phyloP scores from a whole-genome alignment of 2,888 invertebrate genomes.

The Stenchaetothrips biformis region DNA sequence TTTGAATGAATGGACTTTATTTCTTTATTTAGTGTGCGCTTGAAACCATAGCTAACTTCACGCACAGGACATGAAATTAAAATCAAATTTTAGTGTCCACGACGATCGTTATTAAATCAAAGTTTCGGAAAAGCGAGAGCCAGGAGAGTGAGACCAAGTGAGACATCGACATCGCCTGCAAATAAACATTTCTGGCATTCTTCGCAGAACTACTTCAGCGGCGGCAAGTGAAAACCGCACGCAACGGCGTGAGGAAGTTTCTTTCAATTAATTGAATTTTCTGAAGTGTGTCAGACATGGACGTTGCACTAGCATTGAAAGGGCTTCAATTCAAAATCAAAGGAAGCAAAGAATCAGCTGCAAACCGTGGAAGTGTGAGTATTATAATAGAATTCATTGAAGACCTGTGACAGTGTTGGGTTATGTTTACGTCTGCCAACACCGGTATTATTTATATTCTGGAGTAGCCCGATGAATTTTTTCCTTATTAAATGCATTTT shows the following conservation, averaged over 20 bases:
- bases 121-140: no score
- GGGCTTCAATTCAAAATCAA: constrained; percentile 2
- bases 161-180: neutral
- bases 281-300: constrained; percentile 5
- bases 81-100: no score
- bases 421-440: neutral
- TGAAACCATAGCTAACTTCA: no score
- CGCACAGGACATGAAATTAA: no score
- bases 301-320: neutral
- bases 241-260: neutral
- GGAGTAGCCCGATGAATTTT: no score
- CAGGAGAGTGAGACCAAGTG: no score
- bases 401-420: neutral
- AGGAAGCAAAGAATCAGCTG: neutral
- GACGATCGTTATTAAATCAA: no score
- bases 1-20: no score
- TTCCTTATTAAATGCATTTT: no score
- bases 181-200: neutral
- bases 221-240: neutral
- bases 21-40: no score
- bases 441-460: no score
- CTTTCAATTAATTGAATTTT: constrained; percentile 5
- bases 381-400: neutral
- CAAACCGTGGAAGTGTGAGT: neutral
- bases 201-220: neutral